Evolutionary conservation across 2,888 invertebrate genomes (phyloP).

Genomic region (Volucella zonaria): DNA sequence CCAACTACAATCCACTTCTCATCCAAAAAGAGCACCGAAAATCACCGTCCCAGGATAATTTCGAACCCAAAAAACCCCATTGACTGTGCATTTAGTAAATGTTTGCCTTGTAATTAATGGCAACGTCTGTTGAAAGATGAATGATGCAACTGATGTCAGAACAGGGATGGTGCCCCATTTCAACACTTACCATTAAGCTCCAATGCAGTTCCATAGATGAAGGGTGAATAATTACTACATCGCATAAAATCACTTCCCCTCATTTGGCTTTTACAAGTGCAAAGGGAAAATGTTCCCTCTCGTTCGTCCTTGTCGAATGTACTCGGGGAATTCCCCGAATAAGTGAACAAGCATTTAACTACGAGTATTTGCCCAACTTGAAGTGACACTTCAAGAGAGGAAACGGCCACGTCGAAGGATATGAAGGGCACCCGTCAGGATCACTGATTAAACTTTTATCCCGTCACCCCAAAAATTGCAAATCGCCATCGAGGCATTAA

Average conservation of each 20-base stretch:
- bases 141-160: conserved; percentile 62
- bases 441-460: too few species aligned
- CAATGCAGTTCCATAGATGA: conserved; percentile 3
- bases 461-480: neutral
- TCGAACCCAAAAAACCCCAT: neutral
- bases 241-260: conserved; percentile 27
- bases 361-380: conserved; percentile 29
- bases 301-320: neutral
- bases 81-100: conserved; percentile 55
- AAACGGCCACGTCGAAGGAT: neutral
- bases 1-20: neutral
- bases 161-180: neutral
- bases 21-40: conserved; percentile 27
- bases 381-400: conserved; percentile 1
- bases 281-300: too few species aligned
- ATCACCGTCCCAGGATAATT: conserved; percentile 10
- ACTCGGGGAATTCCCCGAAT: neutral
- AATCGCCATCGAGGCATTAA: conserved; percentile 30
- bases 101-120: conserved; percentile 62
- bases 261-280: neutral
- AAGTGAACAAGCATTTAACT: conserved; percentile 39
- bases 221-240: conserved; percentile 48
- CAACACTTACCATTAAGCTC: neutral
- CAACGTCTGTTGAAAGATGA: conserved; percentile 48
- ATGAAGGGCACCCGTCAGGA: too few species aligned